Percentiles rank a stretch among this genome's conserved stretches.
These are phyloP conservation scores for Dicentrarchus labrax DNA, from an alignment of 2,113 vertebrate genomes.

Conservation along the genomic window DNA sequence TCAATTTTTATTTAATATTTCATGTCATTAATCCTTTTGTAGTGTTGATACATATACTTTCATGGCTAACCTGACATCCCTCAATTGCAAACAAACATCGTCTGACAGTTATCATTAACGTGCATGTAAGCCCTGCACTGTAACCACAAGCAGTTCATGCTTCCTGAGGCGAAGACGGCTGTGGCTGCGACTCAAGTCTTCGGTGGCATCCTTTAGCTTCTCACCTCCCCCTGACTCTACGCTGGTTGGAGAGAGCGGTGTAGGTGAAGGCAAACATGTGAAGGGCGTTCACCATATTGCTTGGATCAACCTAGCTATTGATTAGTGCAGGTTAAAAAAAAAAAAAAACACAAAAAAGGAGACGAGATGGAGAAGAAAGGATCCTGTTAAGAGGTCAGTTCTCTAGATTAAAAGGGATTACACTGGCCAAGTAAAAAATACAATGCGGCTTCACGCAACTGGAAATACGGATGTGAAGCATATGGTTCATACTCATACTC, in stretches of 20 bases:
- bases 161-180: constrained; percentile 71
- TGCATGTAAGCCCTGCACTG: constrained; percentile 83
- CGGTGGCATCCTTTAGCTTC: constrained; percentile 49
- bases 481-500: constrained; percentile 23
- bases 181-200: constrained; percentile 41
- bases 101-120: constrained; percentile 78
- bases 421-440: constrained; percentile 48
- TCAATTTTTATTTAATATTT: constrained; percentile 79
- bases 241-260: constrained; percentile 29
- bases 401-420: constrained; percentile 41
- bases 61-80: constrained; percentile 81
- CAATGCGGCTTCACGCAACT: constrained; percentile 38
- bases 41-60: constrained; percentile 82
- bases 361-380: constrained; percentile 29
- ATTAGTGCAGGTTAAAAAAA: constrained; percentile 48
- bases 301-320: constrained; percentile 60
- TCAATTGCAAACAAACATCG: constrained; percentile 87
- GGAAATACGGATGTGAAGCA: constrained; percentile 35
- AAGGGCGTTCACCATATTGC: constrained; percentile 66
- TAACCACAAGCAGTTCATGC: constrained; percentile 86
- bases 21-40: constrained; percentile 77
- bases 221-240: constrained; percentile 41
- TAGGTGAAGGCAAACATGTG: constrained; percentile 46
- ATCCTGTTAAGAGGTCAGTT: constrained; percentile 46
- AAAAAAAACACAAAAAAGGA: neutral